Evolutionary conservation across 2,888 invertebrate genomes (phyloP).

Genomic region (Netelia inedita): DNA sequence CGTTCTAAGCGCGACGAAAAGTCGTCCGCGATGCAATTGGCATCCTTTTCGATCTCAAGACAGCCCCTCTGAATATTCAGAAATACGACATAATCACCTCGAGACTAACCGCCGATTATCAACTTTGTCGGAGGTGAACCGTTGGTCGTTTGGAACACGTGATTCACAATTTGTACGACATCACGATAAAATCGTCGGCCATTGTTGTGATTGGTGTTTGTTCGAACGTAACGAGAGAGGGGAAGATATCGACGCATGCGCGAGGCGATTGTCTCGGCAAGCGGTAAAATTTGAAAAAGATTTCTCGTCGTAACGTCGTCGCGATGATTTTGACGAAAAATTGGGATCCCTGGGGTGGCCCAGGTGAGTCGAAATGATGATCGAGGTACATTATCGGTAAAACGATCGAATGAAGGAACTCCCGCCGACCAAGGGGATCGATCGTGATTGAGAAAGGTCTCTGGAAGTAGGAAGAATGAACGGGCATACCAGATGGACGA

Average conservation of each 20-base stretch:
- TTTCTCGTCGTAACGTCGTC: not conserved
- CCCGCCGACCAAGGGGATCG: not conserved
- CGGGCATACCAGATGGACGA: conserved; percentile 63
- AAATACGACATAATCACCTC: conserved; percentile 17
- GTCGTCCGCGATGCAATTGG: not conserved
- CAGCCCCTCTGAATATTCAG: not conserved
- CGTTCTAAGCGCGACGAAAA: not conserved
- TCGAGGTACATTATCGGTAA: not conserved
- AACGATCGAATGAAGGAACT: conserved; percentile 51
- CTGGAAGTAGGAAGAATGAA: conserved; percentile 59
- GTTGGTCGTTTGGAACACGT: conserved; percentile 56
- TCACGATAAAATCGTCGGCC: conserved; percentile 66
- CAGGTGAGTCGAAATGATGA: conserved; percentile 15
- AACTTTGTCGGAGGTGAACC: conserved; percentile 48
- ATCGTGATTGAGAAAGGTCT: not conserved
- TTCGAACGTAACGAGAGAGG: conserved; percentile 11
- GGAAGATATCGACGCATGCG: conserved; percentile 44
- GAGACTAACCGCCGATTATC: conserved; percentile 10
- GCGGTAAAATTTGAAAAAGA: conserved; percentile 63
- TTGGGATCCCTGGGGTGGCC: conserved; percentile 48
- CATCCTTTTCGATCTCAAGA: not conserved
- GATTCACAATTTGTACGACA: conserved; percentile 67
- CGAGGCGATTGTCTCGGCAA: not conserved
- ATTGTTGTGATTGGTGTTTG: conserved; percentile 69
- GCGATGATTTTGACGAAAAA: conserved; percentile 49